Evolutionary conservation across 2,797 vertebrate species (phyloP), one percentile per base, ranked within the genome.

Genomic region (Lerista edwardsae): DNA sequence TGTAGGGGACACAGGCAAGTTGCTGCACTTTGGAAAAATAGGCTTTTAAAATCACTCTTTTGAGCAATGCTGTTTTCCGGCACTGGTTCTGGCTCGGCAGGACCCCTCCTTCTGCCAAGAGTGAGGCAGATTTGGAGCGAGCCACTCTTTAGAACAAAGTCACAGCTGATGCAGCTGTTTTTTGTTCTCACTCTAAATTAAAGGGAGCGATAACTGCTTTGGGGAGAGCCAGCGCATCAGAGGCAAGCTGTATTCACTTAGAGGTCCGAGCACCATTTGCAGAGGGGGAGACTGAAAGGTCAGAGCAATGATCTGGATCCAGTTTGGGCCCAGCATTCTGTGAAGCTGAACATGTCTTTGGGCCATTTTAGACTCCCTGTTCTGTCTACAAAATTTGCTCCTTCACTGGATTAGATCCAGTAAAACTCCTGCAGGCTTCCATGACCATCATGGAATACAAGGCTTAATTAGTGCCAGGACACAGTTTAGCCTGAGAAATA

Each of bases 31-130:
- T 84, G 64, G 23, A 71, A 84, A 55, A 65, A 73, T 27, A 84
- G 31, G 57, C 41, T 73, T 84, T 73, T 84, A 55, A 73, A 73
- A 6, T 23, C 21, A 44, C 41, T 78, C 21, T 6, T 7, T 47
- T 78, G 75, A 78, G 76, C 31, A 12, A 29, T 65, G 61, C 31
- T 67, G 15, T 17, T 55, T 55, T 73, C 55, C 25, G 29, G 75
- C n/a, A 39, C 41, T 23, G 64, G 41, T 78, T 79, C 76, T 84
- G 76, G 76, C 76, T 73, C 41, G 27, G 68, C 31, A 64, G 68
- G 27, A 59, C 77, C 76, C 39, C 59, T 51, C 83, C 62, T 79
- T 79, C 68, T 84, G 68, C 83, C 83, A 79, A 31, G 51, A 73
- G 69, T 41, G 61, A 65, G 71, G 19, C 47, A 34, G 23, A 11